Evolutionary conservation across 2,888 invertebrate genomes (phyloP).

Genomic region (Chrysopilus asiliformis): DNA sequence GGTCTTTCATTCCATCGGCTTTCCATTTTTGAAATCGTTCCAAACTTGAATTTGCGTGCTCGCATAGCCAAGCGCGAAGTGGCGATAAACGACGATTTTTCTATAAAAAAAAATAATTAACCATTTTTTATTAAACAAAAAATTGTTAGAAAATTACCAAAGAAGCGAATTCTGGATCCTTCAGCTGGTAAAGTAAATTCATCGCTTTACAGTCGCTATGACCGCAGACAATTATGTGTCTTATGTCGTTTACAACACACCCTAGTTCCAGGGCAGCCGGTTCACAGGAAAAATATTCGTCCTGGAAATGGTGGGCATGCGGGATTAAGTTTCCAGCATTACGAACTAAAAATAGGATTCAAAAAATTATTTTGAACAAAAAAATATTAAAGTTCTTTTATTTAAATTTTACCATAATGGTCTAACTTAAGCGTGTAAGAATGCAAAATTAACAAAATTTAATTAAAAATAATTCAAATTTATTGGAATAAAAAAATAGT

Average conservation of each 20-base stretch:
- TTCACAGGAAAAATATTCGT: slow-evolving; percentile 83
- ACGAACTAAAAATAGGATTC: slow-evolving; percentile 50
- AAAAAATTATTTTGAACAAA: slow-evolving; percentile 7
- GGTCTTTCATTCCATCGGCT: slow-evolving; percentile 43
- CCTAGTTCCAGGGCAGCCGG: slow-evolving; percentile 92
- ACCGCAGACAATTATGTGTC: slow-evolving; percentile 90
- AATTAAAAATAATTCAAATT: too few relatives aligned
- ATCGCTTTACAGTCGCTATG: slow-evolving; percentile 98
- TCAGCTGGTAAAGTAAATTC: slow-evolving; percentile 75
- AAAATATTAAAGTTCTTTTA: slow-evolving; percentile 3
- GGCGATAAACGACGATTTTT: slow-evolving; percentile 73
- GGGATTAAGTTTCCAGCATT: slow-evolving; percentile 96
- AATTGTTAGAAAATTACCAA: slow-evolving; percentile 38
- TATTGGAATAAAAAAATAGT: too few relatives aligned
- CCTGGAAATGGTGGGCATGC: slow-evolving; percentile 74
- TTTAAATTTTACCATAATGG: slow-evolving; percentile 1
- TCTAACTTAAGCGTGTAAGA: too few relatives aligned
- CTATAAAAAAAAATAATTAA: slow-evolving; percentile 22
- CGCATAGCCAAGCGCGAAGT: slow-evolving; percentile 79
- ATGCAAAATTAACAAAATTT: too few relatives aligned
- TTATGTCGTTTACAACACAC: slow-evolving; percentile 80
- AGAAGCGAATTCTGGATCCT: slow-evolving; percentile 62
- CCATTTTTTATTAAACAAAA: not conserved
- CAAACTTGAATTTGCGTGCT: slow-evolving; percentile 70
- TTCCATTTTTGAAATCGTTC: slow-evolving; percentile 67